Percentiles rank a stretch among this genome's conserved stretches.
These are phyloP conservation scores for Xenopus laevis DNA, from an alignment of 2,113 vertebrate genomes.

Conservation along the genomic window DNA sequence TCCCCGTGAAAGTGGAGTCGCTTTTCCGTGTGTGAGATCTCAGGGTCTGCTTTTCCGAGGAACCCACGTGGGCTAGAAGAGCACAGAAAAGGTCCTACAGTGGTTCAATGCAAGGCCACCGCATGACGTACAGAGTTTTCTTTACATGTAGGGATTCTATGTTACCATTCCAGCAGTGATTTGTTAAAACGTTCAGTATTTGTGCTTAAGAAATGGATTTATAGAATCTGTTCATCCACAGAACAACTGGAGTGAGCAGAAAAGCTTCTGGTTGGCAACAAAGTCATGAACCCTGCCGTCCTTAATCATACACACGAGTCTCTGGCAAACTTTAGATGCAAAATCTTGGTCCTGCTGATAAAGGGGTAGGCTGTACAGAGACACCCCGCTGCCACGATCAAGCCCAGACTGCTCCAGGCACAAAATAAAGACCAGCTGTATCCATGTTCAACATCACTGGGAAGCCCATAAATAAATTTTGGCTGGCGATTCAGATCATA, in stretches of 20 bases:
- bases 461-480: slow-evolving; percentile 77
- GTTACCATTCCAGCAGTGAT: slow-evolving; percentile 6
- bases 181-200: slow-evolving; percentile 8
- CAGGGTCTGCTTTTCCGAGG: background rate
- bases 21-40: background rate
- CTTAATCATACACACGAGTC: slow-evolving; percentile 67
- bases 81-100: slow-evolving; percentile 9
- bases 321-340: slow-evolving; percentile 69
- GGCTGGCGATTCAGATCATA: slow-evolving; percentile 80
- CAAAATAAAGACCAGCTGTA: slow-evolving; percentile 83
- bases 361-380: slow-evolving; percentile 77
- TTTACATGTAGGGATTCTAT: slow-evolving; percentile 12
- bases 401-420: slow-evolving; percentile 77
- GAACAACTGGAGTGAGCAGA: slow-evolving; percentile 8
- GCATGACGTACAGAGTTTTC: background rate
- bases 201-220: slow-evolving; percentile 35
- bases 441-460: slow-evolving; percentile 73
- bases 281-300: slow-evolving; percentile 4
- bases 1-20: background rate
- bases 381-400: slow-evolving; percentile 73
- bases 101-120: slow-evolving; percentile 17
- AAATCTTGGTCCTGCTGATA: slow-evolving; percentile 67
- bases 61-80: background rate
- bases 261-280: slow-evolving; percentile 13
- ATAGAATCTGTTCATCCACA: slow-evolving; percentile 18